Evolutionary conservation across 53 echinoderm and acorn worm species (phyloP).

Genomic region (Paracentrotus lividus): DNA sequence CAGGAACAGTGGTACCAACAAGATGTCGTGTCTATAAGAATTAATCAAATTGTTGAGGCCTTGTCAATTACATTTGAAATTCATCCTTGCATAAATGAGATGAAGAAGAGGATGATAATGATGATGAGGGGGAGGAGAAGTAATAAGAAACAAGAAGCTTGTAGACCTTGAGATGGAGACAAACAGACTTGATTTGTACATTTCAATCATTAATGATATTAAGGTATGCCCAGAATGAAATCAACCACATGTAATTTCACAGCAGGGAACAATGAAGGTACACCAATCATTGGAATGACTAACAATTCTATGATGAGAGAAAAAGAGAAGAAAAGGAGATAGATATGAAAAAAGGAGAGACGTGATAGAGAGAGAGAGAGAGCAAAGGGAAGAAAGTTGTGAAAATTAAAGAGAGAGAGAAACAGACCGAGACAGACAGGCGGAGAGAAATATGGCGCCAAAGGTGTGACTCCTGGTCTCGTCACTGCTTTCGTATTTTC

Average conservation of each 20-base stretch:
- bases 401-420: not conserved
- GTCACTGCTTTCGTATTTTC: not conserved
- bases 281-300: slow-evolving; percentile 32
- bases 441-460: not conserved
- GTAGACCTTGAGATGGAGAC: not conserved
- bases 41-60: not conserved
- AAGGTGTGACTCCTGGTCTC: not conserved
- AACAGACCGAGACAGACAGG: not conserved
- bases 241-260: slow-evolving; percentile 12
- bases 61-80: slow-evolving; percentile 3
- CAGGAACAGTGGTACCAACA: not conserved
- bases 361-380: not conserved
- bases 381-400: not conserved
- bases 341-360: not conserved
- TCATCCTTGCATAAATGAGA: not conserved
- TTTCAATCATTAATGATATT: slow-evolving; percentile 51
- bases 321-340: not conserved
- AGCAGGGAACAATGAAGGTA: slow-evolving; percentile 18
- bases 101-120: not conserved
- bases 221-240: slow-evolving; percentile 28
- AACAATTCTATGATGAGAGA: not conserved
- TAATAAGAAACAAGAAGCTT: not conserved
- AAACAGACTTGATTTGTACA: slow-evolving; percentile 28
- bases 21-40: not conserved
- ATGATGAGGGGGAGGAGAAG: not conserved